Conservation (phyloP, 1,140 invertebrate genomes). For the Nephila pilipes region DNA sequence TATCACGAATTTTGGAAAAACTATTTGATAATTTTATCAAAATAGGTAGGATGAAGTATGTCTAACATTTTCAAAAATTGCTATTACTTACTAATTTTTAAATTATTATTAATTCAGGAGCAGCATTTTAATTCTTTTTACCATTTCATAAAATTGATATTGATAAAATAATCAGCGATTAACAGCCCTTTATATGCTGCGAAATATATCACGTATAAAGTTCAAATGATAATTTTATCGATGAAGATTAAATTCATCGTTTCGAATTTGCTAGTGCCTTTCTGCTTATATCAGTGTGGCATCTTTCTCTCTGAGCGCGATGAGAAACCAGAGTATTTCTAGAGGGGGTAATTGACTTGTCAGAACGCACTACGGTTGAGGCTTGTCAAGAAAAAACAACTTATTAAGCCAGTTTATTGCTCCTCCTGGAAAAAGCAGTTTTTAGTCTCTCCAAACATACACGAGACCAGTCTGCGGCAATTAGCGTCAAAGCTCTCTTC, state of each 20-base stretch:
- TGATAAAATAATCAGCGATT: too few relatives aligned
- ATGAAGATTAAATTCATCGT: not conserved
- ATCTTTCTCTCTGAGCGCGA: not conserved
- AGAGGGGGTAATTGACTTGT: slow-evolving; percentile 41
- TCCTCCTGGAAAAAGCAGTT: not conserved
- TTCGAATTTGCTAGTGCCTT: not conserved
- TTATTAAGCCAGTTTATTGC: slow-evolving; percentile 53
- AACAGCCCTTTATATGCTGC: too few relatives aligned
- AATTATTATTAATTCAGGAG: too few relatives aligned
- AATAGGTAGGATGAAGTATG: too few relatives aligned
- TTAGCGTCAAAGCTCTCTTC: slow-evolving; percentile 22
- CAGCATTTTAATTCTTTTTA: too few relatives aligned
- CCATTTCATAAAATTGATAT: too few relatives aligned
- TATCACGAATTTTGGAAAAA: too few relatives aligned
- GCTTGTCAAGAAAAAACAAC: slow-evolving; percentile 38
- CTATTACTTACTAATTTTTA: too few relatives aligned
- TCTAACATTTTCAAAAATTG: too few relatives aligned
- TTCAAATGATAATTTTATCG: not conserved
- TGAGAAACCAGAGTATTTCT: slow-evolving; percentile 31
- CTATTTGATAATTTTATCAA: too few relatives aligned
- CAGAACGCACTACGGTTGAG: slow-evolving; percentile 30
- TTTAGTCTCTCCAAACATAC: slow-evolving; percentile 31
- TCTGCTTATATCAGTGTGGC: not conserved
- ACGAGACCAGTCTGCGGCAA: slow-evolving; percentile 19
- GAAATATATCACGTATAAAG: too few relatives aligned